Conservation (phyloP, 2,797 vertebrate species). For the Sandelia bainsii region DNA sequence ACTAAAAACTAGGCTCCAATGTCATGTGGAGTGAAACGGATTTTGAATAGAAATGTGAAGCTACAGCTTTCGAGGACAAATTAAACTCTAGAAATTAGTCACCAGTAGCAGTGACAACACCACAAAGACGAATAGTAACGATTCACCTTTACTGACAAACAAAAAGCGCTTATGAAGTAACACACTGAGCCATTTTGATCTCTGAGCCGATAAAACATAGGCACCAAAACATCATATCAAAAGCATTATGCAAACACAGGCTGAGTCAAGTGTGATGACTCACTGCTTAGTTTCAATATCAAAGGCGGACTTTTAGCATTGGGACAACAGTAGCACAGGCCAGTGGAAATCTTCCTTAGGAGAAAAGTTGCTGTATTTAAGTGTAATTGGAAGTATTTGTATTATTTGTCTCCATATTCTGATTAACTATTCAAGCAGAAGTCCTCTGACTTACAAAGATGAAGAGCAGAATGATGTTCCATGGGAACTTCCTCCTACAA, state of each 20-base stretch:
- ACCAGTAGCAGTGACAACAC: background rate
- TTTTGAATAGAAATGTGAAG: background rate
- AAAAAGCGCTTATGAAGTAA: background rate
- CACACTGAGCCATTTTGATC: background rate
- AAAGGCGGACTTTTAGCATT: background rate
- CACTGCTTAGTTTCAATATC: background rate
- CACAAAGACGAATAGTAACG: background rate
- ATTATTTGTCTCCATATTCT: background rate
- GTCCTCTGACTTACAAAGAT: conserved; percentile 89
- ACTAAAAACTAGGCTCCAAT: background rate
- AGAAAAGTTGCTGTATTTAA: background rate
- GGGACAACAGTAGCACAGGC: background rate
- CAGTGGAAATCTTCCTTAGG: background rate
- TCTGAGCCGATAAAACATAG: conserved; percentile 29
- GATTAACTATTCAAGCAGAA: background rate
- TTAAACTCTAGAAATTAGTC: background rate
- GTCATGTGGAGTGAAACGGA: background rate
- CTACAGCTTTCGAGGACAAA: background rate
- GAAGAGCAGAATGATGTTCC: conserved; percentile 92
- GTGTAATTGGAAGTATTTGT: conserved; percentile 2
- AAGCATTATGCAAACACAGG: conserved; percentile 39
- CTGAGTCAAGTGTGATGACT: conserved; percentile 8
- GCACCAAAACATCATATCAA: background rate
- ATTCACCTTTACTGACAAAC: background rate
- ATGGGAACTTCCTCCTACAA: conserved; percentile 93